Percentiles rank a stretch among this genome's conserved stretches.
These are phyloP conservation scores for Euglossa dilemma DNA, from an alignment of 1,140 invertebrate genomes.

Conservation along the genomic window DNA sequence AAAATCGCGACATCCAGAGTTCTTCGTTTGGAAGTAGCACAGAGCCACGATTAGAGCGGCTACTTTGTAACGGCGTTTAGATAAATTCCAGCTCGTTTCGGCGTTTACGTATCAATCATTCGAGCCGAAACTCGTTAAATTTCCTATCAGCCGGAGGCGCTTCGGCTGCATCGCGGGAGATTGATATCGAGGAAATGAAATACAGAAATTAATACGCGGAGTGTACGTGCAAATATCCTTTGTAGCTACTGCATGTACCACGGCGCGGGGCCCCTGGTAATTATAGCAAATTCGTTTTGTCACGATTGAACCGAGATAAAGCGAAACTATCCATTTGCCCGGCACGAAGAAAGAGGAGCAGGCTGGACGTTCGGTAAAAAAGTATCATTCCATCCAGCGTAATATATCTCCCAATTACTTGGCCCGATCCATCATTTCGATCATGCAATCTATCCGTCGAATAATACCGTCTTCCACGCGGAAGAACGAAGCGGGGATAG, in stretches of 20 bases:
- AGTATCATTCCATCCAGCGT: background rate
- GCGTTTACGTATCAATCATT: too few relatives aligned
- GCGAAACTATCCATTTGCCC: background rate
- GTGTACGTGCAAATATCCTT: too few relatives aligned
- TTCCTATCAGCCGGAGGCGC: too few relatives aligned
- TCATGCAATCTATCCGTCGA: constrained; percentile 10
- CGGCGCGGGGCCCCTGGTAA: background rate
- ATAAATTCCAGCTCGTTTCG: too few relatives aligned
- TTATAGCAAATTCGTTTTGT: background rate
- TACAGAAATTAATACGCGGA: too few relatives aligned
- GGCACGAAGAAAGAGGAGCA: background rate
- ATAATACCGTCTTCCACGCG: background rate
- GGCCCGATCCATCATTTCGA: background rate
- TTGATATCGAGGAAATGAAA: too few relatives aligned
- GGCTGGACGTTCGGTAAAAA: background rate
- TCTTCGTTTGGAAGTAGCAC: too few relatives aligned
- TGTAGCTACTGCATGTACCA: background rate
- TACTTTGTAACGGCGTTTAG: too few relatives aligned
- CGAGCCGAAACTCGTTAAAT: too few relatives aligned
- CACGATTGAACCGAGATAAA: background rate
- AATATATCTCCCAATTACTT: constrained; percentile 7
- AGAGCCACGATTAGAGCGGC: too few relatives aligned
- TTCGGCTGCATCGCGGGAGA: too few relatives aligned
- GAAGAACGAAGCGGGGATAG: background rate
- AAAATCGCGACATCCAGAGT: too few relatives aligned